Conservation (phyloP, 2,113 vertebrate species). For the Ardeotis arabs region DNA sequence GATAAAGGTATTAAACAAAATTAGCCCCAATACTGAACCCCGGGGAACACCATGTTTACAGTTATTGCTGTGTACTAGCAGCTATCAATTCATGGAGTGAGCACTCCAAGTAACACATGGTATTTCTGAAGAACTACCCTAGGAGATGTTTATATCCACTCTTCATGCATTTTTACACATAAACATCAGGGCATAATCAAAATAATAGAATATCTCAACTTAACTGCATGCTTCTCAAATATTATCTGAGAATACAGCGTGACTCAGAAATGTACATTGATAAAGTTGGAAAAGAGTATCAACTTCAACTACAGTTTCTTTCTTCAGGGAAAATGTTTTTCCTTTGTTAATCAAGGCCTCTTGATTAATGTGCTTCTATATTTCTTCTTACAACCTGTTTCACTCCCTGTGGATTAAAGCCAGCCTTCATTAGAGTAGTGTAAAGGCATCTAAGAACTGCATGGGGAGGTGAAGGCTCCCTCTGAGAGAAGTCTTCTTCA, state of each 20-base stretch:
- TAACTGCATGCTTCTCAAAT: neutral
- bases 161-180: neutral
- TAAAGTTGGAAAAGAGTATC: neutral
- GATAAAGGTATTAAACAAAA: too few species aligned
- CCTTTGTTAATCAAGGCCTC: neutral
- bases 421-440: neutral
- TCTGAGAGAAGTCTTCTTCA: neutral
- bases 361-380: neutral
- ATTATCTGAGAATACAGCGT: neutral
- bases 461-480: neutral
- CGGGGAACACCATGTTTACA: neutral
- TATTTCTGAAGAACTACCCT: neutral
- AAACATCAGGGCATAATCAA: neutral
- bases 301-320: neutral
- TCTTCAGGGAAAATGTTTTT: neutral
- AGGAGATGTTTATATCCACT: neutral
- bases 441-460: neutral
- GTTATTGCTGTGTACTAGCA: neutral
- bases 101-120: neutral
- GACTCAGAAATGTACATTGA: neutral
- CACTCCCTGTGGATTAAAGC: neutral
- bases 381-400: neutral
- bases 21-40: too few species aligned
- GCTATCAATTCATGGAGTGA: neutral
- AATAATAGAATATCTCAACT: neutral